phyloP scores from a whole-genome alignment of 2,888 invertebrate genomes.

The Pristionchus japonicus region DNA sequence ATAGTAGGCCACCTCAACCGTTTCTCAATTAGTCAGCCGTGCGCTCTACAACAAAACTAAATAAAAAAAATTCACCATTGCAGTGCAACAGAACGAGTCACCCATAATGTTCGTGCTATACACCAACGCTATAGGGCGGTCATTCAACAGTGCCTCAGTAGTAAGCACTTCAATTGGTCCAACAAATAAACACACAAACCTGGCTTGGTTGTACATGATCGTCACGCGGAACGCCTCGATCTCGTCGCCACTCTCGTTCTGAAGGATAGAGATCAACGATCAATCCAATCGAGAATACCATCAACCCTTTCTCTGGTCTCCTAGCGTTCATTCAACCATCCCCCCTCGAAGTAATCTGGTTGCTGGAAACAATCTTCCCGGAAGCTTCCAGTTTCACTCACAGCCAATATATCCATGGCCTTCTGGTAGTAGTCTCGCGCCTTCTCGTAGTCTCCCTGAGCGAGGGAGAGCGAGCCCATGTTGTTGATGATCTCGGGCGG shows the following conservation, averaged over 20 bases:
- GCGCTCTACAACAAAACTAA: no score
- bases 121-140: no score
- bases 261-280: slow-evolving; percentile 5
- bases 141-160: no score
- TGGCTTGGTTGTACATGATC: slow-evolving; percentile 45
- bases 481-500: slow-evolving; percentile 98
- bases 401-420: slow-evolving; percentile 49
- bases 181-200: not conserved
- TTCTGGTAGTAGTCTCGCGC: slow-evolving; percentile 80
- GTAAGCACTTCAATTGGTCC: no score
- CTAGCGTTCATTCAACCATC: no score
- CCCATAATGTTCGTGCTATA: no score
- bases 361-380: no score
- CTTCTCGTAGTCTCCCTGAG: slow-evolving; percentile 88
- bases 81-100: no score
- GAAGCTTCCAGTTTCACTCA: no score
- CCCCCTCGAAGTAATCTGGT: no score
- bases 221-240: slow-evolving; percentile 55
- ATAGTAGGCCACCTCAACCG: not conserved
- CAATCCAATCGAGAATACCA: not conserved
- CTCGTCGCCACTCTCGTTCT: slow-evolving; percentile 50
- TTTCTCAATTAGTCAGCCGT: no score
- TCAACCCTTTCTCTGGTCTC: not conserved
- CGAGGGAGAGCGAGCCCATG: slow-evolving; percentile 89
- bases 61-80: no score